These are phyloP conservation scores for Cantharis flavilabris DNA, from an alignment of 2,888 invertebrate genomes.

Conservation along the genomic window DNA sequence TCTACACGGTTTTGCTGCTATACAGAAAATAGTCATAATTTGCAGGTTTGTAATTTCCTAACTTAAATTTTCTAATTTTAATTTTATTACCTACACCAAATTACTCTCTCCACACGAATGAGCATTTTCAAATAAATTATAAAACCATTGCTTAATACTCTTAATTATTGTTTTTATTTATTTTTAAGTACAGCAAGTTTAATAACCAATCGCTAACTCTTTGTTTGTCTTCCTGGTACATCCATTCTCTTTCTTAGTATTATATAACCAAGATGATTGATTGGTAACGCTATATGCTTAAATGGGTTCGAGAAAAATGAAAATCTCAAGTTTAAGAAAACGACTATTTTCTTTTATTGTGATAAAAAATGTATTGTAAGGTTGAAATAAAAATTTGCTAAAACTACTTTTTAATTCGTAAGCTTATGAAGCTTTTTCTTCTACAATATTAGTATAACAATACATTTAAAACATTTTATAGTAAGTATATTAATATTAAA, in stretches of 20 bases:
- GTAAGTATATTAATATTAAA: too few species aligned
- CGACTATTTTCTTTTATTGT: neutral
- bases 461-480: too few species aligned
- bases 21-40: neutral
- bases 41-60: neutral
- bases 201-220: neutral
- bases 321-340: neutral
- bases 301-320: neutral
- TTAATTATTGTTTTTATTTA: neutral
- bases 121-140: neutral
- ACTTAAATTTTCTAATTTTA: neutral
- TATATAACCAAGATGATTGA: neutral
- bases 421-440: too few species aligned
- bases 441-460: too few species aligned
- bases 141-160: neutral
- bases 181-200: neutral
- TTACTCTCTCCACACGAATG: neutral
- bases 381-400: neutral
- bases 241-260: neutral
- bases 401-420: neutral
- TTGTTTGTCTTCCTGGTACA: neutral
- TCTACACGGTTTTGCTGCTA: neutral
- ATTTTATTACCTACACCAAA: neutral
- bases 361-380: neutral
- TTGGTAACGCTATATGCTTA: neutral